phyloP scores from a whole-genome alignment of 2,888 invertebrate species.

The Xanthia togata region DNA sequence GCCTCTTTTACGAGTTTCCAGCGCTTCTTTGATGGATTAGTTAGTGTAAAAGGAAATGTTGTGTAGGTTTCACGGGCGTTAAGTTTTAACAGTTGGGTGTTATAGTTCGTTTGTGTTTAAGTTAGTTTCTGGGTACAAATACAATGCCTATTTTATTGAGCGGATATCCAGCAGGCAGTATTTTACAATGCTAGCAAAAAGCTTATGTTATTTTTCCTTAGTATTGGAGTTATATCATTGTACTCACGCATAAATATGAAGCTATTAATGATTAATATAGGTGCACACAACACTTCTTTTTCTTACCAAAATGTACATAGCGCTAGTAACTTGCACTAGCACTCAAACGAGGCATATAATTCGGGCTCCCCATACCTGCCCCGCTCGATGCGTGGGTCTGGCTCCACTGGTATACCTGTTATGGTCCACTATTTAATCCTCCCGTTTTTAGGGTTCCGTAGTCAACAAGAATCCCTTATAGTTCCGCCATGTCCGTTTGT shows the following conservation, averaged over 20 bases:
- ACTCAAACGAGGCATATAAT: slow-evolving; percentile 41
- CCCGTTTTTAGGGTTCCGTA: slow-evolving; percentile 26
- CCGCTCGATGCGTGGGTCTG: slow-evolving; percentile 28
- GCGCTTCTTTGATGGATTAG: slow-evolving; percentile 54
- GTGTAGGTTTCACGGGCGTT: slow-evolving; percentile 49
- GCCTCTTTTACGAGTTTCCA: slow-evolving; percentile 45
- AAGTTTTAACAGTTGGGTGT: slow-evolving; percentile 39
- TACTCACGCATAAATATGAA: neutral
- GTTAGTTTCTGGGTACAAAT: slow-evolving; percentile 35
- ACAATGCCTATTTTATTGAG: slow-evolving; percentile 39
- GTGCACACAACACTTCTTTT: neutral
- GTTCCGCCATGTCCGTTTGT: too few relatives aligned
- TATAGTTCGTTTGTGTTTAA: slow-evolving; percentile 30
- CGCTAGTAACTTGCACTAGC: slow-evolving; percentile 14
- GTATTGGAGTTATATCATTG: neutral
- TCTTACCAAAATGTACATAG: neutral
- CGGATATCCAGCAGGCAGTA: slow-evolving; percentile 42
- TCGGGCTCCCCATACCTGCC: slow-evolving; percentile 36
- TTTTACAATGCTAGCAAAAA: slow-evolving; percentile 8
- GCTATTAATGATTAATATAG: neutral
- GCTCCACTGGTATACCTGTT: slow-evolving; percentile 27
- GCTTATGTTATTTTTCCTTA: slow-evolving; percentile 1
- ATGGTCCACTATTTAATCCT: slow-evolving; percentile 42
- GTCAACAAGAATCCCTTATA: too few relatives aligned
- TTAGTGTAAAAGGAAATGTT: slow-evolving; percentile 54